Evolutionary conservation across 1,140 invertebrate species (phyloP).

Genomic region (Caligus rogercresseyi): DNA sequence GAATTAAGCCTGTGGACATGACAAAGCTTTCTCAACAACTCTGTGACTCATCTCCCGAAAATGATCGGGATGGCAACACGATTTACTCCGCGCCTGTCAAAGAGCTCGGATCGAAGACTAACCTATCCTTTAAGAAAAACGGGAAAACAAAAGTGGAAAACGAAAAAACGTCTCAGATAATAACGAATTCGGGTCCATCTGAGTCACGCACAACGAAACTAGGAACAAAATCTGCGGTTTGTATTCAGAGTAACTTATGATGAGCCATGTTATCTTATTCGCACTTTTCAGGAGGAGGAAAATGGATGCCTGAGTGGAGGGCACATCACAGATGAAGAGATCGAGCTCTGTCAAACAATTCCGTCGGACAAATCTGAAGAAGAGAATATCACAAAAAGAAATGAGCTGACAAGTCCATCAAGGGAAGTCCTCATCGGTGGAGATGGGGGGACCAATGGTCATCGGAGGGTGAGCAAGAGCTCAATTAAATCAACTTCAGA

Average conservation of each 20-base stretch:
- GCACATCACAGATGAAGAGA: constrained; percentile 14
- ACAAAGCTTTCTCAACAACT: constrained; percentile 61
- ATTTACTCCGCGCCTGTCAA: constrained; percentile 18
- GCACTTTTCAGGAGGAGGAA: background rate
- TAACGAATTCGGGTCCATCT: too few species aligned
- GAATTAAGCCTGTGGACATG: constrained; percentile 84
- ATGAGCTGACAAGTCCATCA: constrained; percentile 3
- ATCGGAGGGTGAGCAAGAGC: background rate
- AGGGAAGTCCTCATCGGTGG: constrained; percentile 16
- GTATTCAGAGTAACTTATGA: too few species aligned
- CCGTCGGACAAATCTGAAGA: background rate
- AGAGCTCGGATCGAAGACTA: constrained; percentile 15
- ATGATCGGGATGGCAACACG: background rate
- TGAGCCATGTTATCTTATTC: too few species aligned
- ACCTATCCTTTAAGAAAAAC: constrained; percentile 3
- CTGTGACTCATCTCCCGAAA: constrained; percentile 11
- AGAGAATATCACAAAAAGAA: background rate
- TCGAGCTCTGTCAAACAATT: constrained; percentile 11
- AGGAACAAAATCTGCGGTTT: too few species aligned
- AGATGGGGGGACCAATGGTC: background rate
- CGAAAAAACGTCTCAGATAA: background rate
- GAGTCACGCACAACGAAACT: too few species aligned
- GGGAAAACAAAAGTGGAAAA: background rate
- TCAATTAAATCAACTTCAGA: background rate
- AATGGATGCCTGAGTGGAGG: constrained; percentile 1